Evolutionary conservation across 2,113 vertebrate species (phyloP), one percentile per base, ranked within the genome.

Genomic region (Ellobius talpinus): DNA sequence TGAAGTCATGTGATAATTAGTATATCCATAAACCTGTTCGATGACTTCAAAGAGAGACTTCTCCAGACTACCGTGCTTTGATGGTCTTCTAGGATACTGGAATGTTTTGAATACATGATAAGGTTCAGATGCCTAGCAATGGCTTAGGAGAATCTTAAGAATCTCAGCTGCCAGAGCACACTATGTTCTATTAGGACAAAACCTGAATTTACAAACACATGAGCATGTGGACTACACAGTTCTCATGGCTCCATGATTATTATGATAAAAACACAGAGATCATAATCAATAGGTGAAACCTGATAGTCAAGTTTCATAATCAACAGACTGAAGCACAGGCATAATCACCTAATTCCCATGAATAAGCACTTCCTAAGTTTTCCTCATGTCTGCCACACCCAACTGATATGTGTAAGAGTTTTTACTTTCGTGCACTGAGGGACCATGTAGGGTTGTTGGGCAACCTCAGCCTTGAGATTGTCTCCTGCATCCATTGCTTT

Each of bases 21-120:
- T 63, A 33, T 33, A 21, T 45, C 12, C 26, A 45, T 8, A 82
- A 58, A 52, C n/a, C 72, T 23, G 26, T 39, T 12, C 14, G 52
- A 81, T 26, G 50, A 2, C 21, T 58, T 7, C 58, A 94, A 52
- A 70, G 14, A 70, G 3, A 70, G 17, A 33, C 2, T 10, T 29
- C 33, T 52, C 21, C 82, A 52, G 23, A 31, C 7, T 78, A 88
- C 66, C 3, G 45, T 21, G 42, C 16, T 5, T 1, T n/a, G 33
- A 61, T 50, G 23, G 24, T 90, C n/a, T 55, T 31, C 65, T 13
- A 36, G 65, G 42, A 36, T 89, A 47, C 21, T 1, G 31, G 0
- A 65, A 85, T 66, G 24, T 6, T 65, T 13, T 4, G 31, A 39
- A 33, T 17, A 13, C 1, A 0, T 0, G 19, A 10, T 8, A 36